A percentile compares a stretch with the other conserved stretches of the same genome.
Evolutionary conservation across 92 coral and sea anemone species (phyloP).

Genomic region (Diadumene lineata): DNA sequence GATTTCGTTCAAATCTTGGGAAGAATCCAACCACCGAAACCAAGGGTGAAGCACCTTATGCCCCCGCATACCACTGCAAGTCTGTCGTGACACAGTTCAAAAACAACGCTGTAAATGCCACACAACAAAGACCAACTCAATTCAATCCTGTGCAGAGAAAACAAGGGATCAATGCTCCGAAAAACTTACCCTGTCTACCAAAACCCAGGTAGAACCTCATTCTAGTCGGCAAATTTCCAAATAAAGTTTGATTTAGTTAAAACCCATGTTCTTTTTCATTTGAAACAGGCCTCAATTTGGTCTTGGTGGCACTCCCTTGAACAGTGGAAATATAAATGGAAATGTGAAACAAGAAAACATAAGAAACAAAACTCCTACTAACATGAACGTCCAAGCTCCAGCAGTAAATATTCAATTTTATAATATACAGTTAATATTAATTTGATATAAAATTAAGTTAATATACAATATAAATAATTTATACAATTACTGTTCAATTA

Average conservation of each 20-base stretch:
- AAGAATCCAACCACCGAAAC: background rate
- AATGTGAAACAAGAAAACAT: background rate
- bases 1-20: background rate
- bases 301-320: background rate
- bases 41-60: background rate
- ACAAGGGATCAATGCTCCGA: background rate
- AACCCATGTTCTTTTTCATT: background rate
- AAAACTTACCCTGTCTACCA: conserved; percentile 1
- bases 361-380: background rate
- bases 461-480: no score
- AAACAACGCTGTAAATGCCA: background rate
- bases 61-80: no score
- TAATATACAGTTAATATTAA: no score
- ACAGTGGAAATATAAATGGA: background rate
- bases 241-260: no score
- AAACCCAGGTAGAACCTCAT: conserved; percentile 3
- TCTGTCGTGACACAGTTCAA: no score
- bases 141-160: background rate
- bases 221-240: background rate
- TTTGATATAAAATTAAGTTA: background rate
- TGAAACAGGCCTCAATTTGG: conserved; percentile 6
- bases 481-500: no score
- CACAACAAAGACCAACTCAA: conserved; percentile 9
- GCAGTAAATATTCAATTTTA: background rate
- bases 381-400: background rate